Base-by-base conservation (phyloP, 2,113 vertebrate genomes). In the Gorsachius goisagi region DNA sequence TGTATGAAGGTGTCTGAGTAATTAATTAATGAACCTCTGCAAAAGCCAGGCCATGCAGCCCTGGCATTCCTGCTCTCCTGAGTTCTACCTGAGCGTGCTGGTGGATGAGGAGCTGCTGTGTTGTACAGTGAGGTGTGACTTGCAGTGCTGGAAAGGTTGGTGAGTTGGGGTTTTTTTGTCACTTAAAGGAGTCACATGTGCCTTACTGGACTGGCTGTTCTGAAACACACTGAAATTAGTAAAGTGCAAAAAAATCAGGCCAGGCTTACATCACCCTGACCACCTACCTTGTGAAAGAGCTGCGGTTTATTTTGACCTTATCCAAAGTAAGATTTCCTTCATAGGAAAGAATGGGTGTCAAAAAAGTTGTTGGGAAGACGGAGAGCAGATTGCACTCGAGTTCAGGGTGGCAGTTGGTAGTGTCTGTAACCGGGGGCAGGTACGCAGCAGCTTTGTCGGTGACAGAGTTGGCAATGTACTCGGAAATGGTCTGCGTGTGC, bases 261-360 rank as follows among this genome's bases (percentile, higher is more conserved):
- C 2, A 3, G 76, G 23, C 62, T 59, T 5, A 0, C 2, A 0
- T 4, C 18, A 0, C 45, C 60, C 63, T 6, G 33, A 1, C 11
- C 2, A 3, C 56, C 93, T 96, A 81, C 35, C 80, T 50, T 0
- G 77, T 14, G n/a, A 80, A 71, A 13, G 97, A 83, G 77, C 86
- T 66, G 16, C 93, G 62, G 73, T 63, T 83, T 9, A 98, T 96
- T 45, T 91, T 98, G 41, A 98, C 88, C 1, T 28, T 30, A 1
- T 97, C 98, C 89, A 98, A 27, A 7, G 97, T 98, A 3, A 98
- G 93, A 5, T 71, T 97, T 37, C 97, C 97, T 3, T 49, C 39
- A 4, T 6, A 72, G 79, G 96, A 8, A 8, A 82, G 66, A 9
- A 28, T 17, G 1, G 97, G 69, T 0, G 81, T 10, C 44, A 64